Percentiles rank a stretch among this genome's conserved stretches.
These are phyloP conservation scores for Charina bottae DNA, from an alignment of 2,113 vertebrate genomes.

Conservation along the genomic window DNA sequence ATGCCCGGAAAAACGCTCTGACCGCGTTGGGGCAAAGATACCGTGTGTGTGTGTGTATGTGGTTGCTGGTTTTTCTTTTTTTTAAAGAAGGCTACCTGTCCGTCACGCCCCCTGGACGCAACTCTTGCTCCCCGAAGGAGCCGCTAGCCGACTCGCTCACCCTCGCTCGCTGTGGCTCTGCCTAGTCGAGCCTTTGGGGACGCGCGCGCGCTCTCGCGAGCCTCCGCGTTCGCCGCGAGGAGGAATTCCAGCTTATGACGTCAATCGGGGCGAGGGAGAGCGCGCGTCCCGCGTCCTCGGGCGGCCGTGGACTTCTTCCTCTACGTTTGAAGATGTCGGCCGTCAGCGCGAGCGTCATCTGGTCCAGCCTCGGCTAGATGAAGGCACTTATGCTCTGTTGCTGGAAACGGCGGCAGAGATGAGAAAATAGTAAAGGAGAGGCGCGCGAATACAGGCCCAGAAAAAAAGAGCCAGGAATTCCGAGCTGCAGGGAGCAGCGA, in stretches of 20 bases:
- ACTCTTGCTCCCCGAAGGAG: neutral
- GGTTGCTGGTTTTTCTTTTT: neutral
- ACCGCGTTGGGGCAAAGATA: neutral
- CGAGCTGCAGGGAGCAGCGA: neutral
- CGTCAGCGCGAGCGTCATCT: neutral
- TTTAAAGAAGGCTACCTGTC: neutral
- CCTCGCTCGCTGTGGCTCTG: neutral
- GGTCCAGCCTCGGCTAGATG: neutral
- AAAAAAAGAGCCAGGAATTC: neutral
- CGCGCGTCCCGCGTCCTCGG: neutral
- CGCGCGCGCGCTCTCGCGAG: neutral
- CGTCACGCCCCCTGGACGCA: neutral
- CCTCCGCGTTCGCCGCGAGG: neutral
- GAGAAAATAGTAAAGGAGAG: neutral
- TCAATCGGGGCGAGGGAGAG: neutral
- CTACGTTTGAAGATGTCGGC: neutral
- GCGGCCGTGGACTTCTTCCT: neutral
- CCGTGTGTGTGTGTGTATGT: neutral
- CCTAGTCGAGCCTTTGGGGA: neutral
- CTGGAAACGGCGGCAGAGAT: neutral
- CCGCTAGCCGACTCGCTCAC: neutral
- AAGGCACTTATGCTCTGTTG: neutral
- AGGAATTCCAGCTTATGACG: slow-evolving; percentile 37
- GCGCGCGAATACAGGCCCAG: no score
- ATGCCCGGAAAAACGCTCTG: neutral